phyloP scores from a whole-genome alignment of 2,888 invertebrate genomes.

The Leucoma salicis region DNA sequence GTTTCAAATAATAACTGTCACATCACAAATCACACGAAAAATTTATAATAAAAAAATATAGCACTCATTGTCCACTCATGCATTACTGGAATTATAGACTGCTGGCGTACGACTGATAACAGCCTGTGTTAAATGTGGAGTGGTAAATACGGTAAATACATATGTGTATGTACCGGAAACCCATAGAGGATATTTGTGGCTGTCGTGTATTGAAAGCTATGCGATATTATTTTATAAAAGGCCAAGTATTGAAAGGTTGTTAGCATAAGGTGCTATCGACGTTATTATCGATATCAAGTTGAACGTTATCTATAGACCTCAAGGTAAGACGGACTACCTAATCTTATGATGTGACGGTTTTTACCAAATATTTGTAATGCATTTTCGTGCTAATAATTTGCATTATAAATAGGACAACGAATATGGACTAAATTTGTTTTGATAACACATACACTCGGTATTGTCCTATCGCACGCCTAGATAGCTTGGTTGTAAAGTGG shows the following conservation, averaged over 20 bases:
- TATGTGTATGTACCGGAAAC: conserved; percentile 44
- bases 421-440: no score
- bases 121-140: conserved; percentile 46
- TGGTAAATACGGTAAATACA: conserved; percentile 31
- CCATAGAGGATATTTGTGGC: conserved; percentile 41
- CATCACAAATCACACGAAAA: conserved; percentile 7
- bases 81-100: conserved; percentile 59
- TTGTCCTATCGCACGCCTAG: no score
- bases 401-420: no score
- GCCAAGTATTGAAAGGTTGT: neutral
- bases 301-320: neutral
- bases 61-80: conserved; percentile 25
- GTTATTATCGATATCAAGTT: neutral
- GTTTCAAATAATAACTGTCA: conserved; percentile 8
- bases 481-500: no score
- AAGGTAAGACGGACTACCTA: neutral
- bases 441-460: no score
- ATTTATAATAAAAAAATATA: conserved; percentile 5
- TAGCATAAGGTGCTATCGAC: neutral
- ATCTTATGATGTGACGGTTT: neutral
- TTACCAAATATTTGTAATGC: neutral
- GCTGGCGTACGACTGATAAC: conserved; percentile 56
- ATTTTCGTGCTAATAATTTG: no score
- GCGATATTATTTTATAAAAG: conserved; percentile 9
- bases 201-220: conserved; percentile 32